Evolutionary conservation across 2,888 invertebrate species (phyloP).

Genomic region (Notocelia uddmanniana): DNA sequence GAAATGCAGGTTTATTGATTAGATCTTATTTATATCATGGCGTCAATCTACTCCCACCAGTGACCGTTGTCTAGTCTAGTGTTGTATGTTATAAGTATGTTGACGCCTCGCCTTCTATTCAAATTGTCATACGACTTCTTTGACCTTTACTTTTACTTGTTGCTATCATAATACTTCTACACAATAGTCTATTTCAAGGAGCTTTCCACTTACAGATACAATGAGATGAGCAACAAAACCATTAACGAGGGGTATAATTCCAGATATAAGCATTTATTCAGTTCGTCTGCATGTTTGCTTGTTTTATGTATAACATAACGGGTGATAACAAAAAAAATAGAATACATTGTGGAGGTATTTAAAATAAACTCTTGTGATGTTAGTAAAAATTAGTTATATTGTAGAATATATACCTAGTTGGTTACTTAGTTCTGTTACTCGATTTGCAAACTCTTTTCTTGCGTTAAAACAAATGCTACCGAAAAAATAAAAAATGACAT

Average conservation of each 20-base stretch:
- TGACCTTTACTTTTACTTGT: conserved; percentile 14
- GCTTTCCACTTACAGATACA: neutral
- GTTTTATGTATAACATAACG: no score
- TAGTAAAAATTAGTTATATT: no score
- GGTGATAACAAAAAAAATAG: no score
- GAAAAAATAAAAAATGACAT: no score
- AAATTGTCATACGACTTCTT: neutral
- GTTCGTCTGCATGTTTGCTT: no score
- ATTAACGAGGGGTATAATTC: neutral
- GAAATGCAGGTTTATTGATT: conserved; percentile 5
- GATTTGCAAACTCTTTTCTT: no score
- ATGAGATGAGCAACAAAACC: neutral
- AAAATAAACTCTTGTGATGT: no score
- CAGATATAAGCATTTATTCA: no score
- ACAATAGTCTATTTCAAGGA: neutral
- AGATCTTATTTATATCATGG: neutral
- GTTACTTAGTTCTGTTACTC: no score
- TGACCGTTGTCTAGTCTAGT: neutral
- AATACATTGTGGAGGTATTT: no score
- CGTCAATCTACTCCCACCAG: conserved; percentile 4
- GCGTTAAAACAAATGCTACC: no score
- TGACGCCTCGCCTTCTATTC: neutral
- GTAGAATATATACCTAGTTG: no score
- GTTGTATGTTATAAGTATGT: neutral
- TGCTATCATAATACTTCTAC: neutral